Conservation (phyloP, 2,797 vertebrate genomes). For the Myoxocephalus aenaeus region DNA sequence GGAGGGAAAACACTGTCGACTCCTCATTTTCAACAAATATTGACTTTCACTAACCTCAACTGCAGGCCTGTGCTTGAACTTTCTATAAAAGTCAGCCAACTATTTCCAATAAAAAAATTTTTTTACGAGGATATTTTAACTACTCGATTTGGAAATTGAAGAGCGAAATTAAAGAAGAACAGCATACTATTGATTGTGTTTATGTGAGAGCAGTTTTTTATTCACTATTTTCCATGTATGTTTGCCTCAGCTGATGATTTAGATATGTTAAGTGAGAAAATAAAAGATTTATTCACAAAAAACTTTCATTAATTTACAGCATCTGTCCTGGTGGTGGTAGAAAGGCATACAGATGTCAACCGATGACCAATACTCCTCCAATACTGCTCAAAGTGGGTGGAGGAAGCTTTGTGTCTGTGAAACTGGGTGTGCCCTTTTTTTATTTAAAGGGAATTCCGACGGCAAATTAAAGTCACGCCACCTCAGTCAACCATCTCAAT, state of each 20-base stretch:
- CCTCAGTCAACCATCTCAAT: conserved; percentile 64
- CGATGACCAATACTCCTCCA: background rate
- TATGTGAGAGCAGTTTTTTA: background rate
- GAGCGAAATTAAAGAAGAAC: too few relatives aligned
- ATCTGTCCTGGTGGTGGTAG: background rate
- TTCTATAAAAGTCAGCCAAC: conserved; percentile 7
- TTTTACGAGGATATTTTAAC: conserved; percentile 26
- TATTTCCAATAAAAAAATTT: conserved; percentile 21
- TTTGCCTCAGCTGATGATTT: background rate
- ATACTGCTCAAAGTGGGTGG: conserved; percentile 18
- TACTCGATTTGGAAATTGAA: background rate
- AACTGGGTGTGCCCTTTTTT: conserved; percentile 27
- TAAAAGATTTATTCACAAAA: background rate
- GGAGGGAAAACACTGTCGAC: conserved; percentile 18
- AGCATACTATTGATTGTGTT: background rate
- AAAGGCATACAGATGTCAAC: background rate
- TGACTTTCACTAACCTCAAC: conserved; percentile 43
- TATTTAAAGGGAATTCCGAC: conserved; percentile 52
- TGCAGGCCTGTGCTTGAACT: conserved; percentile 31
- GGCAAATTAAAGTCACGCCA: conserved; percentile 55
- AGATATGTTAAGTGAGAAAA: background rate
- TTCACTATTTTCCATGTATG: background rate
- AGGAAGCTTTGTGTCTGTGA: conserved; percentile 52
- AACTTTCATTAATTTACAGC: background rate
- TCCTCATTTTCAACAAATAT: conserved; percentile 30